phyloP scores from a whole-genome alignment of 2,113 vertebrate species.

The Rana temporaria region DNA sequence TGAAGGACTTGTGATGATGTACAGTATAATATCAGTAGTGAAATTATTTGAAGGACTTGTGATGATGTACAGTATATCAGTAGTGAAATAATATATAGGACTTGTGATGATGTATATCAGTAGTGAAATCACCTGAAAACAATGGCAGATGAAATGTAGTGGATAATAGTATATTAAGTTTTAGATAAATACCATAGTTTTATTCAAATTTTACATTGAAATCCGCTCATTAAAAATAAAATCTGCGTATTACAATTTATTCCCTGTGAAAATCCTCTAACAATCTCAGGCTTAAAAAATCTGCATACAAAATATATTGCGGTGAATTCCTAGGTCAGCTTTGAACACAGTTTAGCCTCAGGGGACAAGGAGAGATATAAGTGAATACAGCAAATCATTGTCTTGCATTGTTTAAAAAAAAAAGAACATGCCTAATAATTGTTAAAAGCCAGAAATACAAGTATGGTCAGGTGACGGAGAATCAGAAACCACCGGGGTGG shows the following conservation, averaged over 20 bases:
- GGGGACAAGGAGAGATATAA: background rate
- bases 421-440: background rate
- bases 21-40: too few relatives aligned
- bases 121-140: too few relatives aligned
- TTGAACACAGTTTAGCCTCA: background rate
- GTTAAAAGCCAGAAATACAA: slow-evolving; percentile 29
- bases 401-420: background rate
- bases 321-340: background rate
- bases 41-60: too few relatives aligned
- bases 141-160: background rate
- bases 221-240: background rate
- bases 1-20: too few relatives aligned
- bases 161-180: background rate
- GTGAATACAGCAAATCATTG: background rate
- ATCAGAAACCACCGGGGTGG: background rate
- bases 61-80: too few relatives aligned
- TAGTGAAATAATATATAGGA: too few relatives aligned
- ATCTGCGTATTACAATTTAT: background rate
- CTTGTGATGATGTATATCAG: too few relatives aligned
- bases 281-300: background rate
- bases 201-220: too few relatives aligned
- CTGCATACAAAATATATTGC: background rate
- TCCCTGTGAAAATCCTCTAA: background rate
- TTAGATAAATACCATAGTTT: too few relatives aligned
- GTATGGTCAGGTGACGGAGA: background rate